Conservation (phyloP, 2,797 vertebrate species). For the Falco columbarius region DNA sequence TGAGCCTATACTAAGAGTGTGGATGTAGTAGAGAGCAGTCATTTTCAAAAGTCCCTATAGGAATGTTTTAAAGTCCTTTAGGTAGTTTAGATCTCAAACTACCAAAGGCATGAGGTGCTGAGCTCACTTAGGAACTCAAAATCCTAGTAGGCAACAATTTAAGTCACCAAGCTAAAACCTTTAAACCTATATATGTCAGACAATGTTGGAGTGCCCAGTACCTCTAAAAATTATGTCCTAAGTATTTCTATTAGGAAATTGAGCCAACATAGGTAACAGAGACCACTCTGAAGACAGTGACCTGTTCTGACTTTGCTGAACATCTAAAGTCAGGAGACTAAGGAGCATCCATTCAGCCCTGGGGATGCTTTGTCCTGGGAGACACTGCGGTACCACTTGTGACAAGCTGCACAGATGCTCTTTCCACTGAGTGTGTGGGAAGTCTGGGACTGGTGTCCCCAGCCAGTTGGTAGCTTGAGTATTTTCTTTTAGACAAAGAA, state of each 20-base stretch:
- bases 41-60: neutral
- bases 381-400: neutral
- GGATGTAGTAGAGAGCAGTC: neutral
- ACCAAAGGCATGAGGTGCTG: neutral
- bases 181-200: neutral
- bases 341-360: neutral
- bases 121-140: neutral
- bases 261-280: neutral
- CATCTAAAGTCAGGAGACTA: neutral
- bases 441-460: neutral
- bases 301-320: neutral
- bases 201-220: neutral
- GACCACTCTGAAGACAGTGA: neutral
- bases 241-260: neutral
- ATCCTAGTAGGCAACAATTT: neutral
- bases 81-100: neutral
- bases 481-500: neutral
- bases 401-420: neutral
- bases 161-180: neutral
- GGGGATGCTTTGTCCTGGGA: neutral
- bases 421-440: neutral
- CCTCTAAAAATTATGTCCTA: neutral
- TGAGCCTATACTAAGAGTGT: fast-evolving
- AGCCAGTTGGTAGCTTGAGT: neutral
- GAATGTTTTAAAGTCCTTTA: neutral